Evolutionary conservation across 2,113 vertebrate genomes (phyloP), one percentile per base, ranked within the genome.

Genomic region (Camelus bactrianus): DNA sequence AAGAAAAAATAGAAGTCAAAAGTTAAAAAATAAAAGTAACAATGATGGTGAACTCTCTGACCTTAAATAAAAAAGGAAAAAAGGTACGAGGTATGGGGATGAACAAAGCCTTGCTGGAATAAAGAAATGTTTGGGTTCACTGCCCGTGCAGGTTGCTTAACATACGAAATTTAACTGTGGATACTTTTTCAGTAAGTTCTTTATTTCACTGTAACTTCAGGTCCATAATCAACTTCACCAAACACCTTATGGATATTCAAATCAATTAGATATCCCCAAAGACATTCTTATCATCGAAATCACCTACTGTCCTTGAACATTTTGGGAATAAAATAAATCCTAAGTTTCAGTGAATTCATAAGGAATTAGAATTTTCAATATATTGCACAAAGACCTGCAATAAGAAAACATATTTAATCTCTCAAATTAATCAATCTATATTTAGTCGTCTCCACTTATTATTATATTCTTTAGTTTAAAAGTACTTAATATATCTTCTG

Each of bases 1-100:
- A 72, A 70, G 54, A 48, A 80, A 89, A 93, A 97, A 90, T 64
- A 65, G 58, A 94, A 96, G 93, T 91, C 93, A 93, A 91, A 94
- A 91, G 94, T 91, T 93, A 95, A 82, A 96, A 97, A 94, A 97
- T 94, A 92, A 96, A 97, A 92, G 91, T 48, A 96, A 86, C 94
- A 95, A 96, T 86, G 82, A 58, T 54, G 14, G 85, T 95, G 97
- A 97, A 92, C 97, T 93, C 76, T 79, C 32, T 96, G 95, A 96
- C 97, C 94, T 79, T 82, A 91, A 96, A 76, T 91, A 85, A 94
- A 96, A 92, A 69, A 48, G 20, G 48, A 56, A 80, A 58, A 93
- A 90, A 80, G 67, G 70, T 82, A 95, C 92, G 95, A 97, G 94
- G 95, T 16, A 2, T 4, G 50, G 11, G 52, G 30, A 13, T n/a